phyloP scores from a whole-genome alignment of 1,140 invertebrate genomes.

The Psilanteris sp. region DNA sequence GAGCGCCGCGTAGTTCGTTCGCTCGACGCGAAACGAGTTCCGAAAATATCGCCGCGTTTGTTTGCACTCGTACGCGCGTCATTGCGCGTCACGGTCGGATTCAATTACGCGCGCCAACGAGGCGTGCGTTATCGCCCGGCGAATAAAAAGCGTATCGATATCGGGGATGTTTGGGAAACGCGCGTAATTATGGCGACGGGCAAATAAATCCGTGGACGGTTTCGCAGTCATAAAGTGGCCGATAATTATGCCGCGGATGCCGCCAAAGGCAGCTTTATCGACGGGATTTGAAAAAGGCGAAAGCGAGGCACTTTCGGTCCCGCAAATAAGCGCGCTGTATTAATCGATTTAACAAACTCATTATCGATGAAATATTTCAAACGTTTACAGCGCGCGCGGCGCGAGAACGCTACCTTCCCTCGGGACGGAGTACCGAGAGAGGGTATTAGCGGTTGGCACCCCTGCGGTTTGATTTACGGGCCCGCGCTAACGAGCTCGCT shows the following conservation, averaged over 20 bases:
- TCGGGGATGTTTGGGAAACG: constrained; percentile 35
- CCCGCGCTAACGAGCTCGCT: constrained; percentile 74
- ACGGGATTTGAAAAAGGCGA: constrained; percentile 49
- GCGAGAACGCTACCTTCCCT: constrained; percentile 71
- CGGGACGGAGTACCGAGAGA: constrained; percentile 57
- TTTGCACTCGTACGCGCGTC: too few relatives aligned
- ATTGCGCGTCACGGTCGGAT: too few relatives aligned
- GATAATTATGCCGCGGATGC: constrained; percentile 38
- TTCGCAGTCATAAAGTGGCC: constrained; percentile 42
- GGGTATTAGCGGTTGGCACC: constrained; percentile 76
- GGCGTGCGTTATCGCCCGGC: constrained; percentile 37
- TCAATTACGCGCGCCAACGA: constrained; percentile 44
- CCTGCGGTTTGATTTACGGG: constrained; percentile 78
- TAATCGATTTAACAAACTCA: constrained; percentile 79
- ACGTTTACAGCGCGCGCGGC: constrained; percentile 75
- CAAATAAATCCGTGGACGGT: constrained; percentile 39
- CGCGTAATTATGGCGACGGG: constrained; percentile 29
- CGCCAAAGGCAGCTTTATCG: constrained; percentile 55
- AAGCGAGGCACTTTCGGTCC: constrained; percentile 49
- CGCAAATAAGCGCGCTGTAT: constrained; percentile 64
- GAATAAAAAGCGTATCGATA: too few relatives aligned
- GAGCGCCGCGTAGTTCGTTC: too few relatives aligned
- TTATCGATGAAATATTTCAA: constrained; percentile 78
- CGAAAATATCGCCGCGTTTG: too few relatives aligned
- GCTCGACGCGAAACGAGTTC: too few relatives aligned